Conservation (phyloP, 2,888 invertebrate genomes). For the Diadromus collaris region DNA sequence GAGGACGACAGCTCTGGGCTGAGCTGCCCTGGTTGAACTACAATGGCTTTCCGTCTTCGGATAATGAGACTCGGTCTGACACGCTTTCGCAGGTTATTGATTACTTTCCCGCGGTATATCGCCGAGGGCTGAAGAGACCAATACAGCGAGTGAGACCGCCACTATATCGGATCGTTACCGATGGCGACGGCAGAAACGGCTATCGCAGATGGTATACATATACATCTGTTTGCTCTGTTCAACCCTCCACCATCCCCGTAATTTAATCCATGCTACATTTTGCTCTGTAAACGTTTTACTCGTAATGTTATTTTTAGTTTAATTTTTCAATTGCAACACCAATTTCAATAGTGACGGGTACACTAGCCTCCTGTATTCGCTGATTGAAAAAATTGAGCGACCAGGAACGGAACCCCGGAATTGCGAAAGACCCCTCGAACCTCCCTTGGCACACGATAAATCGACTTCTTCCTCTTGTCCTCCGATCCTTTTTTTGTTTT, state of each 20-base stretch:
- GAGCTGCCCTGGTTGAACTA: constrained; percentile 57
- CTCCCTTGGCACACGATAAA: constrained; percentile 42
- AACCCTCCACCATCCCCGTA: not conserved
- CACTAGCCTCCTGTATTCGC: not conserved
- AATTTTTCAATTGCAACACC: not conserved
- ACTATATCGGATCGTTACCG: constrained; percentile 36
- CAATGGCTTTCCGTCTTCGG: constrained; percentile 70
- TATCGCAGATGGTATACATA: constrained; percentile 36
- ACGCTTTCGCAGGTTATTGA: constrained; percentile 73
- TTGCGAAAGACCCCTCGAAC: constrained; percentile 3
- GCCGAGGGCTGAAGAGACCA: constrained; percentile 35
- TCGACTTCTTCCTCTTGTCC: constrained; percentile 26
- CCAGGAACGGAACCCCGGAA: not conserved
- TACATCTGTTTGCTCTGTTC: constrained; percentile 33
- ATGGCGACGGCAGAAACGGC: constrained; percentile 32
- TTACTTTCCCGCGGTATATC: constrained; percentile 65
- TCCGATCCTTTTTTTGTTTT: not conserved
- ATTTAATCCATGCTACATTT: constrained; percentile 33
- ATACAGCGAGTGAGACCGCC: constrained; percentile 29
- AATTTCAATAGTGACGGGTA: too few species aligned
- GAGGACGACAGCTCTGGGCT: constrained; percentile 3
- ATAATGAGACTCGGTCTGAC: constrained; percentile 74
- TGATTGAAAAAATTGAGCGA: not conserved
- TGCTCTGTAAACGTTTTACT: not conserved
- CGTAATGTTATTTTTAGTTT: constrained; percentile 14